Conservation (phyloP, 2,888 invertebrate species). For the Lepidocyrtoides sp. region DNA sequence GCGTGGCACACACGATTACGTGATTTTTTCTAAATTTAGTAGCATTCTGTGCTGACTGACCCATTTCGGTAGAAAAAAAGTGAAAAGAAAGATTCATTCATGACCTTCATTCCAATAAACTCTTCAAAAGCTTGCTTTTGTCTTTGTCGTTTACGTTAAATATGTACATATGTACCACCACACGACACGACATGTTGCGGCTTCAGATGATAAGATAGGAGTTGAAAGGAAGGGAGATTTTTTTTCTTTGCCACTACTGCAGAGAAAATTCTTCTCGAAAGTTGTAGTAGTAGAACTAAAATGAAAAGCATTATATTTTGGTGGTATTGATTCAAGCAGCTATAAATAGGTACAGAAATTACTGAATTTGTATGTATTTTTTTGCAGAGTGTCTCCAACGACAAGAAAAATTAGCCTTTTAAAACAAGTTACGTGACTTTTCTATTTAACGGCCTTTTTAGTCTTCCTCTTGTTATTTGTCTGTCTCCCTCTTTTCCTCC, state of each 20-base stretch:
- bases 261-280: too few species aligned
- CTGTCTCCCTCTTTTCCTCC: too few species aligned
- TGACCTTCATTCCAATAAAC: neutral
- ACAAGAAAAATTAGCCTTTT: conserved; percentile 44
- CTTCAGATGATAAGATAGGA: neutral
- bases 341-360: too few species aligned
- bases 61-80: neutral
- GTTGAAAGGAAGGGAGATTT: neutral
- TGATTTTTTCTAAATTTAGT: neutral
- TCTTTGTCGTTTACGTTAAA: too few species aligned
- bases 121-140: neutral
- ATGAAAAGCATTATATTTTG: too few species aligned
- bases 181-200: neutral
- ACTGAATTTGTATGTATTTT: too few species aligned
- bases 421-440: conserved; percentile 25
- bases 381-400: neutral
- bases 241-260: neutral
- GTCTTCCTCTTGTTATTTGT: neutral
- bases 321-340: too few species aligned
- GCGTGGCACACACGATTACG: neutral
- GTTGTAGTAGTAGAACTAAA: too few species aligned
- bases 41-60: neutral
- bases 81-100: neutral
- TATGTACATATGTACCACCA: too few species aligned
- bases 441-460: neutral